Evolutionary conservation across 2,797 vertebrate genomes (phyloP), one percentile per base, ranked within the genome.

Genomic region (Melanotaenia parkinsoni): DNA sequence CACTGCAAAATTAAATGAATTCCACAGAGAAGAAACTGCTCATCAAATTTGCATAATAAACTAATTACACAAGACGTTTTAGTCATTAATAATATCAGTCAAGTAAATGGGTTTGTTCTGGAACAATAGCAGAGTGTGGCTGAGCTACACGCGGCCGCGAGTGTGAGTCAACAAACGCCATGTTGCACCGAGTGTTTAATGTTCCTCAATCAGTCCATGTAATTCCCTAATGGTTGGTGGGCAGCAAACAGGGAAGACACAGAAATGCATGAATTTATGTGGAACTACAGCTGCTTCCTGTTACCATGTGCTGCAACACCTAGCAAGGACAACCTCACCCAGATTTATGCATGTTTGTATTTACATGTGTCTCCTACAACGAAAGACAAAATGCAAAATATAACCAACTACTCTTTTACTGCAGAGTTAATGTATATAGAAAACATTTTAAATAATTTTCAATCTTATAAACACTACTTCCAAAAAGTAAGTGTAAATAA

Each of bases 81-180:
- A 76, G 81, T 87, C 84, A 88, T 94, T 93, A 88, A 91, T 90
- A 91, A 88, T 79, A 89, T 86, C 84, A 89, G 83, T 89, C 80
- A 76, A 87, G 83, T 82, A 86, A 89, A 91, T 81, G 73, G 77
- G 68, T 67, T 84, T 32, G 40, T 80, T 80, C 81, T 77, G 77
- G 69, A 89, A 87, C 85, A 88, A 89, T 72, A 81, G 74, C 58
- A 51, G 67, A 67, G 76, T 59, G 80, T 62, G 76, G 78, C 72
- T 78, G 80, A 77, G 85, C 79, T 68, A 72, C 79, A 83, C 72
- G 63, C 60, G 62, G 45, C 50, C 47, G 63, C 51, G 33, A 67
- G 58, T 76, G 58, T 65, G 77, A 87, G 79, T 83, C 73, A 84
- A 79, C 51, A 71, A 59, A 78, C 8, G 50, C 71, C 30, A 58